Evolutionary conservation across 2,113 vertebrate genomes (phyloP), one percentile per base, ranked within the genome.

Genomic region (Chamaea fasciata): DNA sequence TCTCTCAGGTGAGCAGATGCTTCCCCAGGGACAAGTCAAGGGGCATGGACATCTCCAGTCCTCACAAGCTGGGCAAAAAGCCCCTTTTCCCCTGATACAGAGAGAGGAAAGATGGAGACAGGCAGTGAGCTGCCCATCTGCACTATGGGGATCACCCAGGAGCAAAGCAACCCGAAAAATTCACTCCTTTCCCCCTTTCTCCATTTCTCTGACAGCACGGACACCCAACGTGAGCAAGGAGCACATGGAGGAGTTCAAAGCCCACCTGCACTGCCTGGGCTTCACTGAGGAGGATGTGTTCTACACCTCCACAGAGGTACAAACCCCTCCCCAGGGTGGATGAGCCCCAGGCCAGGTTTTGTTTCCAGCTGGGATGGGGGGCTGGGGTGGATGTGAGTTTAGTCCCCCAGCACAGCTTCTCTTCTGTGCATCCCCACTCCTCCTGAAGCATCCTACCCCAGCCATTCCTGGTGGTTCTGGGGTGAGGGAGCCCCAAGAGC

Each of bases 221-320:
- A 73, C 59, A 0, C 42, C 27, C 67, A 91, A 70, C 0, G 50
- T 94, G 46, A 96, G 50, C 94, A 95, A 95, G 60, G 91, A 96
- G 84, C 75, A 88, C 5, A 7, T 95, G 63, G 90, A 96, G 30
- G 94, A 95, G 68, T 95, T 96, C 57, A 57, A 37, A 70, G 44
- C 75, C 52, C 87, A 90, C 0, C 6, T 95, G 90, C 55, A 10
- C 57, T 97, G 95, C 85, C 50, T 93, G 64, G 91, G 89, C 24
- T 70, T 97, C 75, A 77, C 71, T 0, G 70, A 91, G 3, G 78
- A 95, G 7, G 87, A 96, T 0, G 3, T 22, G 2, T 49, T 67
- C 75, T 23, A 67, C 50, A 31, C 63, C 2, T 85, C 82, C 1
- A 21, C 3, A 69, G 47, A 97, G 96, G 96, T 97, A 55, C 1